Conservation (phyloP, 2,888 invertebrate genomes). For the Ophonus ardosiacus region DNA sequence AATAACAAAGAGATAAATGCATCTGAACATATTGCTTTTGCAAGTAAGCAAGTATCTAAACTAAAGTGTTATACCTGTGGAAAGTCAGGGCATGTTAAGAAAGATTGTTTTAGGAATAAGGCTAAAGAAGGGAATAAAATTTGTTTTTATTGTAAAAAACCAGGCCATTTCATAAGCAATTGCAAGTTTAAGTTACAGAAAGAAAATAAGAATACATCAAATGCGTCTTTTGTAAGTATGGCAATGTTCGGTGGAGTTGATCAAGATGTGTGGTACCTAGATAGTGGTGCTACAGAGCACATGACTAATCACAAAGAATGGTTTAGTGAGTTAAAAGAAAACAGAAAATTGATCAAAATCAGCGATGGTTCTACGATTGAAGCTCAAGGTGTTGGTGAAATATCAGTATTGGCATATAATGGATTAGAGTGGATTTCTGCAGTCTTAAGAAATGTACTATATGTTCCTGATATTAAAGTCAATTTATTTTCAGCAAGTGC, state of each 20-base stretch:
- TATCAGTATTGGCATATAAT: not conserved
- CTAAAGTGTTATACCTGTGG: not conserved
- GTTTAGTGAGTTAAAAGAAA: not conserved
- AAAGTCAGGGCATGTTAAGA: not conserved
- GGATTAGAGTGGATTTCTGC: not conserved
- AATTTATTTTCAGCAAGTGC: not conserved
- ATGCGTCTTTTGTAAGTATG: too few relatives aligned
- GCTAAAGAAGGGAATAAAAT: not conserved
- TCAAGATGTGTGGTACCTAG: not conserved
- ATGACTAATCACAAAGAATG: too few relatives aligned
- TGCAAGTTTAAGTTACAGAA: not conserved
- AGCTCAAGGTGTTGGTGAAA: not conserved
- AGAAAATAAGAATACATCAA: not conserved
- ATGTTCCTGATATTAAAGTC: not conserved
- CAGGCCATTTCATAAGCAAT: not conserved
- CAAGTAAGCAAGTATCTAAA: not conserved
- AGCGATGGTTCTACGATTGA: not conserved
- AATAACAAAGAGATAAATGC: not conserved
- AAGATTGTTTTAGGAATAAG: not conserved
- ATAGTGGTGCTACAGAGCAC: not conserved
- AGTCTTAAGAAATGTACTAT: not conserved
- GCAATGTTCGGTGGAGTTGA: not conserved
- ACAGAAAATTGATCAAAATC: not conserved
- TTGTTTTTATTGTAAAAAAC: not conserved
- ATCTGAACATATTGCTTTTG: not conserved